These are phyloP conservation scores for Cataglyphis cursor DNA, from an alignment of 2,888 invertebrate genomes.

Conservation along the genomic window DNA sequence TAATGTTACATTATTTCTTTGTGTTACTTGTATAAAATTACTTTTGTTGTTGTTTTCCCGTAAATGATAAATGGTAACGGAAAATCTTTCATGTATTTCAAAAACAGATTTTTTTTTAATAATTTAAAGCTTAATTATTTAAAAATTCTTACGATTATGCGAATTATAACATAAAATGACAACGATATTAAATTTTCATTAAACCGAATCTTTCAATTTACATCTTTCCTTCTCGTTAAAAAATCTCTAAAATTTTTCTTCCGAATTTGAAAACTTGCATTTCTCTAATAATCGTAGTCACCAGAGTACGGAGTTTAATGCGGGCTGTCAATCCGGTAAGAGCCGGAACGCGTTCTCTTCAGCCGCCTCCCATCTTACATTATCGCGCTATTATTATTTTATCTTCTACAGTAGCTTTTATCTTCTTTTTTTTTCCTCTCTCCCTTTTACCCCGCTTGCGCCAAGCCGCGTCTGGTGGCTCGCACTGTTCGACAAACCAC, in stretches of 20 bases:
- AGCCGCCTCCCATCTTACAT: conserved; percentile 51
- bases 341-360: conserved; percentile 37
- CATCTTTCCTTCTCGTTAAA: neutral
- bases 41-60: neutral
- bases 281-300: neutral
- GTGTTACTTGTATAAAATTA: neutral
- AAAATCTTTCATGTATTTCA: neutral
- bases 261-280: neutral
- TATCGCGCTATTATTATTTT: conserved; percentile 55
- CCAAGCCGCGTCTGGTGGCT: conserved; percentile 54
- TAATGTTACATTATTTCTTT: conserved; percentile 1
- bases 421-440: conserved; percentile 53
- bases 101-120: neutral
- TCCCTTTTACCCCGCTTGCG: conserved; percentile 35
- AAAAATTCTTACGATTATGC: neutral
- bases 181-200: conserved; percentile 7
- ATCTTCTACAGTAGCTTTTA: conserved; percentile 56
- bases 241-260: neutral
- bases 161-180: neutral
- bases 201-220: neutral
- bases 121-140: neutral
- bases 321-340: conserved; percentile 16
- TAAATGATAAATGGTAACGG: neutral
- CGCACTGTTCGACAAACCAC: conserved; percentile 56
- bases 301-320: neutral